A percentile compares a stretch with the other conserved stretches of the same genome.
Conservation (phyloP, 2,113 vertebrate species). For the Stigmatopora nigra region DNA sequence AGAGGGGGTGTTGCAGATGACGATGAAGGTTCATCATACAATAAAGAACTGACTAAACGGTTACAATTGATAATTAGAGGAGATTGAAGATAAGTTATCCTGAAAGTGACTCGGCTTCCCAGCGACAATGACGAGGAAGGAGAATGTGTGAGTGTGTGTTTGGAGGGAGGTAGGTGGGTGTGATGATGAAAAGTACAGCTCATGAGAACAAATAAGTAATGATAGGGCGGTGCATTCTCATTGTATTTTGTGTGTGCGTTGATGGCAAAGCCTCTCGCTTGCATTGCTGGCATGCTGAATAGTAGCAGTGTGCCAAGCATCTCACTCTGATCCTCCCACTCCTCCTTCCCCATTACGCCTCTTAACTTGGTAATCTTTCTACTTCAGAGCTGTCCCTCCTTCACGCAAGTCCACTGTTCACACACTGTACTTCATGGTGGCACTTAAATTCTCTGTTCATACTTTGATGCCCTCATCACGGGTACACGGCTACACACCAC, state of each 20-base stretch:
- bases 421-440: conserved; percentile 8
- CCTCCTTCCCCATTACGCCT: conserved; percentile 31
- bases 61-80: conserved; percentile 11
- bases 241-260: conserved; percentile 53
- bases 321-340: conserved; percentile 40
- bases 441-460: not conserved
- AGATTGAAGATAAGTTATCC: conserved; percentile 9
- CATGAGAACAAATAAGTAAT: conserved; percentile 48
- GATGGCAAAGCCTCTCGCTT: conserved; percentile 46
- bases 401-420: conserved; percentile 11
- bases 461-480: no score
- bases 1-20: conserved; percentile 14
- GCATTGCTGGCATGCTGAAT: conserved; percentile 35
- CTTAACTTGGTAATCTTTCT: conserved; percentile 30
- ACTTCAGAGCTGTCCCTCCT: conserved; percentile 22
- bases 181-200: conserved; percentile 17
- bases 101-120: conserved; percentile 6
- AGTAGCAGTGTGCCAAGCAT: conserved; percentile 36
- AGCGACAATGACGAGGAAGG: conserved; percentile 15
- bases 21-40: conserved; percentile 18
- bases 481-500: not conserved
- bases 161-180: no score
- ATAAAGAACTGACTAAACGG: conserved; percentile 14
- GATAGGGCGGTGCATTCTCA: conserved; percentile 38
- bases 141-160: conserved; percentile 23